These are phyloP conservation scores for Zaprionus bogoriensis DNA, from an alignment of 2,888 invertebrate species.

Conservation along the genomic window DNA sequence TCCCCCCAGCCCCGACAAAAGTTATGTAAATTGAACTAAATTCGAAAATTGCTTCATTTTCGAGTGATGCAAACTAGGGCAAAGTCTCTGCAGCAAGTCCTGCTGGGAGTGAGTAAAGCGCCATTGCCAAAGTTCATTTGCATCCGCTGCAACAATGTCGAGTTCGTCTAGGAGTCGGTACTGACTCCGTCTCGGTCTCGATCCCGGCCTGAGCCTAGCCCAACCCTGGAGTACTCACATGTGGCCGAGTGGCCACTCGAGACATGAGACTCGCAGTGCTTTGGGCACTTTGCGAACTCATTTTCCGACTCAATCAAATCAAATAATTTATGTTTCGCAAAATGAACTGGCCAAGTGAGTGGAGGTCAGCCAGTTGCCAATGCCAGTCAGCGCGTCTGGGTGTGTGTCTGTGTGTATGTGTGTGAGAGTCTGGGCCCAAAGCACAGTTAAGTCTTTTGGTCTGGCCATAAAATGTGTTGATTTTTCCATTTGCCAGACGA, in stretches of 20 bases:
- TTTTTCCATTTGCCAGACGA: slow-evolving; percentile 68
- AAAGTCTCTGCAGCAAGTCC: too few relatives aligned
- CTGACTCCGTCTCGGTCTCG: neutral
- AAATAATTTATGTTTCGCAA: slow-evolving; percentile 79
- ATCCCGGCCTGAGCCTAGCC: slow-evolving; percentile 26
- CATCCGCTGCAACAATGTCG: slow-evolving; percentile 5
- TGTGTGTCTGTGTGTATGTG: slow-evolving; percentile 14
- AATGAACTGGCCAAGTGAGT: slow-evolving; percentile 72
- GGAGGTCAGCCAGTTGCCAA: slow-evolving; percentile 61
- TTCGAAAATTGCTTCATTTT: slow-evolving; percentile 8
- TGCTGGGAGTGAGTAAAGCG: neutral
- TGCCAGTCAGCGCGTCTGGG: slow-evolving; percentile 24
- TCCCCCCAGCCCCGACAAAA: slow-evolving; percentile 5
- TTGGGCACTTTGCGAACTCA: slow-evolving; percentile 78
- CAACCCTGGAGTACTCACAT: slow-evolving; percentile 37
- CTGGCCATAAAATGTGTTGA: slow-evolving; percentile 73
- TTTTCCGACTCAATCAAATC: slow-evolving; percentile 81
- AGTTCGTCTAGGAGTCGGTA: neutral
- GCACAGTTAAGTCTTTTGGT: slow-evolving; percentile 66
- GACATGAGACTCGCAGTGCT: slow-evolving; percentile 46
- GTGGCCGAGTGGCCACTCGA: slow-evolving; percentile 23
- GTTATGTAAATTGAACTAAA: slow-evolving; percentile 62
- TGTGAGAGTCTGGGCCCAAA: slow-evolving; percentile 42
- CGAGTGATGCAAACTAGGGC: too few relatives aligned
- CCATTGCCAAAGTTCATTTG: neutral